Base-by-base conservation (phyloP, 2,888 invertebrate genomes). In the Meghimatium bilineatum region DNA sequence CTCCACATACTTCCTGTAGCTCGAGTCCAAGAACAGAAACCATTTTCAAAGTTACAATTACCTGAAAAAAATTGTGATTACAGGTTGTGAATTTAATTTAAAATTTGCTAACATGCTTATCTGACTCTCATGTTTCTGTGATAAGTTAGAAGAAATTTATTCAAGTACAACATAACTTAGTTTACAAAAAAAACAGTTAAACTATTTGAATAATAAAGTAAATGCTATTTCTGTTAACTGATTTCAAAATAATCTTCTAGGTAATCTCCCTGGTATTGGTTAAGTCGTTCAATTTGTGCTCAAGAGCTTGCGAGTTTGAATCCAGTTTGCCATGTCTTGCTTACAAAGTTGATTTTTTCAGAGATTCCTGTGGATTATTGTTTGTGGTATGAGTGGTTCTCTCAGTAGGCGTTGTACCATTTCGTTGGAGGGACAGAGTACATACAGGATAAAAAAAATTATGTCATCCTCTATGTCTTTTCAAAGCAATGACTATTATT, bases 41-140 rank as follows among this genome's bases (percentile, higher is more conserved):
- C 91, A 10, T 86, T 87, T 87, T 93, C 93, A 87, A 93, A 93
- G 87, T 92, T 89, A 89, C 93, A 93, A 38, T 71, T 71, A 38
- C 36, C 71, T 71, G 36, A 38, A 71, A 38, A 71, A 0, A 38
- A 12, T 71, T 71, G 14, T 71, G 17, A 66, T 32, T 12, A 66
- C 10, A 29, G 32, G 29, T 66, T 66, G 66, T 10, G 2, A 32
- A 17, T 14, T 14, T 32, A 29, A 66, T 66, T 5, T 66, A 32
- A 66, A 66, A 66, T 29, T 8, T 17, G 26, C 5, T n/a, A 29
- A 29, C 2, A 56, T 56, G 3, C 3, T 1, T 1, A 32, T 32
- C 32, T 3, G 1, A 12, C 14, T 14, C 6, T 5, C 1, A 17
- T 66, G 29, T 66, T 32, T 66, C 17, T 1, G 66, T 32, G 1